Conservation (phyloP, 2,888 invertebrate species). For the Elmis aenea region DNA sequence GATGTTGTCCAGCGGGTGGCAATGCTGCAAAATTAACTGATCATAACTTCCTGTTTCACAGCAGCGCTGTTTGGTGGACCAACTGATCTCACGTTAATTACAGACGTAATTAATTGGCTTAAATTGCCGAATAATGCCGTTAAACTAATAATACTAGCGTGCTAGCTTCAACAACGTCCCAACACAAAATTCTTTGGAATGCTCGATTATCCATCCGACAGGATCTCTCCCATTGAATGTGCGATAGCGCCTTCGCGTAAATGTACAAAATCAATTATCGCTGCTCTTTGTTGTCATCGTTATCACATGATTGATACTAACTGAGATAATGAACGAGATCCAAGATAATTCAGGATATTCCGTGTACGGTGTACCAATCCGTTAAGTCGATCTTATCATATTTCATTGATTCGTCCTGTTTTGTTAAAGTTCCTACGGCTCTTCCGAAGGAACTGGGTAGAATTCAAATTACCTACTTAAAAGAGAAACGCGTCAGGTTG, state of each 20-base stretch:
- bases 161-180: no score
- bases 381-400: slow-evolving; percentile 16
- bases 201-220: no score
- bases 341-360: slow-evolving; percentile 18
- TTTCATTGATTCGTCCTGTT: slow-evolving; percentile 17
- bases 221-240: no score
- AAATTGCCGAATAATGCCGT: slow-evolving; percentile 11
- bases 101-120: slow-evolving; percentile 15
- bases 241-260: no score
- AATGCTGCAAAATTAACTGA: slow-evolving; percentile 38
- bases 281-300: slow-evolving; percentile 8
- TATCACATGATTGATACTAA: slow-evolving; percentile 18
- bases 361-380: slow-evolving; percentile 22
- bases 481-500: slow-evolving; percentile 9
- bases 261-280: slow-evolving; percentile 6
- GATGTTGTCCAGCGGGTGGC: slow-evolving; percentile 28
- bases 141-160: no score
- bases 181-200: no score
- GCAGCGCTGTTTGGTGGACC: slow-evolving; percentile 27
- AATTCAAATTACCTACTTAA: slow-evolving; percentile 20
- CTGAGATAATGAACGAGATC: slow-evolving; percentile 22
- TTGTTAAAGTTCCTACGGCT: slow-evolving; percentile 17
- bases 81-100: slow-evolving; percentile 33
- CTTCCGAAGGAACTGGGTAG: slow-evolving; percentile 11
- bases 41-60: slow-evolving; percentile 36